Evolutionary conservation across 30 jellyfish, hydroid and myxozoan genomes (phyloP), one percentile per base, ranked within the genome.

Genomic region (Turritopsis rubra): DNA sequence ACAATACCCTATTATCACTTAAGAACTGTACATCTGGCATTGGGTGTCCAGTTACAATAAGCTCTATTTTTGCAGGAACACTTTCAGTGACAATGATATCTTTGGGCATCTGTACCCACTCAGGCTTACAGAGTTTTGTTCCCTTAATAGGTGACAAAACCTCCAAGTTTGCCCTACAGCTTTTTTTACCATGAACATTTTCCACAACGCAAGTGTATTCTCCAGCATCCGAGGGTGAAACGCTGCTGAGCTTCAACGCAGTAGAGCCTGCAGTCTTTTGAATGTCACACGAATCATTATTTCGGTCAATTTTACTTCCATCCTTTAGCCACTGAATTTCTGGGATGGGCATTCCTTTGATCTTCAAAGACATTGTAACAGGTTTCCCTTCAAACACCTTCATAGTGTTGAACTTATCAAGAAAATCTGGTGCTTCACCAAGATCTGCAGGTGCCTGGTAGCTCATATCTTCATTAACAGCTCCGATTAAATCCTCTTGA

Each of bases 11-110:
- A 31, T 84, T 85, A 54, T 83, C 96, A 54, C 88, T 92, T 54
- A 76, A 89, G 79, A 89, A 94, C 41, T 83, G 95, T n/a, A 94
- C 91, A 17, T 81, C 85, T 13, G 99, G 96, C 70, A 86, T 81
- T 29, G 97, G 99, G 66, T 29, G 73, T 8, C 96, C 99, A 19
- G 66, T 76, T n/a, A 94, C 31, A 16, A 71, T 80, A 0, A 90
- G 96, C 66, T 90, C 89, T 29, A 94, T 28, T 23, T 27, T 25
- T 1, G 79, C 81, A 52, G 73, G 82, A 20, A 75, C 87, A 1
- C 99, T 97, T 72, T 82, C 94, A 23, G 86, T 91, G 65, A 82
- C 83, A 19, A 77, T 74, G 19, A 66, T 73, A 54, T 94, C 97
- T 52, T 84, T 82, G 0, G 89, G 87, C 73, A 79, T 80, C 72